phyloP scores from a whole-genome alignment of 1,140 invertebrate species.

The Cyrtorhinus lividipennis region DNA sequence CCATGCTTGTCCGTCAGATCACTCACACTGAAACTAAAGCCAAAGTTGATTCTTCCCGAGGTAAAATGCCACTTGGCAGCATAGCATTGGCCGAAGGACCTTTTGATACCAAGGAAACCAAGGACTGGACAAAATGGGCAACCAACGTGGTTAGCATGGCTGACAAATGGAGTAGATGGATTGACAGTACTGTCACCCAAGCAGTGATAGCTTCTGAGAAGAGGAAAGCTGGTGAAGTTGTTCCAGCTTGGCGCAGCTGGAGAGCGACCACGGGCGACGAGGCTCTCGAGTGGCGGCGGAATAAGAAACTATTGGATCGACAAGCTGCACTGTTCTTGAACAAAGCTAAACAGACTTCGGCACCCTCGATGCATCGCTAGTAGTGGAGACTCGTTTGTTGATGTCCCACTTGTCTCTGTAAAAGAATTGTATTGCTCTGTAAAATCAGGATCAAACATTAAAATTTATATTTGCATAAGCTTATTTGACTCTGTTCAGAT shows the following conservation, averaged over 20 bases:
- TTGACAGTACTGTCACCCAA: conserved; percentile 3
- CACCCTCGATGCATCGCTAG: no score
- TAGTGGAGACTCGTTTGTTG: no score
- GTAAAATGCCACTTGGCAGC: neutral
- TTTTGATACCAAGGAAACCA: neutral
- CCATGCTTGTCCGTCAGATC: neutral
- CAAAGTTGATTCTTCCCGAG: neutral
- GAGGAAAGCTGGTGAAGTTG: neutral
- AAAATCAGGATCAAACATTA: no score
- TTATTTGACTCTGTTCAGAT: no score
- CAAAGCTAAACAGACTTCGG: conserved; percentile 10
- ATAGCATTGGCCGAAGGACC: neutral
- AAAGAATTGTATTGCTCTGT: no score
- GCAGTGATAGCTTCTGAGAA: neutral
- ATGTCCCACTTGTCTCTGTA: no score
- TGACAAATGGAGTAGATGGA: conserved; percentile 14
- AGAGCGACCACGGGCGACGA: neutral
- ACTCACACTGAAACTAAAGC: neutral
- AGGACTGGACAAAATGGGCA: conserved; percentile 16
- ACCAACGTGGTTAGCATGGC: conserved; percentile 3
- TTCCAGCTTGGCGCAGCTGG: neutral
- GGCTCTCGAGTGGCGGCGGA: conserved; percentile 16
- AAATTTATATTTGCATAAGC: no score
- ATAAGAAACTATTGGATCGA: conserved; percentile 12
- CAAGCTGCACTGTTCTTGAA: neutral